Base-by-base conservation (phyloP, 1,140 invertebrate species). In the Drosophila micromelanica region DNA sequence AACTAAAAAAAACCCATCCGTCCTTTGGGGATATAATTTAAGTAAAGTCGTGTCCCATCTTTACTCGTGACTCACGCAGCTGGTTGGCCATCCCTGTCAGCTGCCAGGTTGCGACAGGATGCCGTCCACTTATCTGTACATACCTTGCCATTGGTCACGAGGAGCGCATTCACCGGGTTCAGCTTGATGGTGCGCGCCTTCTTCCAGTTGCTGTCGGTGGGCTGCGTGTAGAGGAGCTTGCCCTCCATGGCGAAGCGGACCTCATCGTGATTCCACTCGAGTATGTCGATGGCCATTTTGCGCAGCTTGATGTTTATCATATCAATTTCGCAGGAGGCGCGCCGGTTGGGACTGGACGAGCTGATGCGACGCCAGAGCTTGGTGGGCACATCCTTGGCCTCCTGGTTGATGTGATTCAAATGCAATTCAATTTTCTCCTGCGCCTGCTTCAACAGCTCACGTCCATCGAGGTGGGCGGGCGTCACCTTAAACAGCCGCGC, bases 401-500 rank as follows among this genome's bases (percentile, higher is more conserved):
- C 96, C 93, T 96, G 96, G 92, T 99, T 99, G 94, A 99, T 99
- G 90, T 98, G 97, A 91, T 97, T 97, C 65, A 99, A 94, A 91
- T 98, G 96, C 62, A 97, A 93, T 92, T 99, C 98, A 59, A 99
- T 97, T 92, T 97, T 98, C 76, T 96, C 95, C 92, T 98, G 97
- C 11, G 98, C 97, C 77, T 97, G 95, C 69, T 95, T 95, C 5
- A 98, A 94, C 76, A 94, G 94, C 73, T 96, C 95, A 62, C 96
- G 95, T 55, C 96, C 96, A 43, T 95, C 94, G 76, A 97, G 95
- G 80, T 96, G 94, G 78, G 93, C 92, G 1, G 97, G 96, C 4
- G 98, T 98, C n/a, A 97, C 97, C 93, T 98, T 98, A 78, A 97
- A 95, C 59, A 99, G 93, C 57, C 98, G 95, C 17, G 97, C 97